Evolutionary conservation across 2,113 vertebrate genomes (phyloP).

Genomic region (Vicugna pacos): DNA sequence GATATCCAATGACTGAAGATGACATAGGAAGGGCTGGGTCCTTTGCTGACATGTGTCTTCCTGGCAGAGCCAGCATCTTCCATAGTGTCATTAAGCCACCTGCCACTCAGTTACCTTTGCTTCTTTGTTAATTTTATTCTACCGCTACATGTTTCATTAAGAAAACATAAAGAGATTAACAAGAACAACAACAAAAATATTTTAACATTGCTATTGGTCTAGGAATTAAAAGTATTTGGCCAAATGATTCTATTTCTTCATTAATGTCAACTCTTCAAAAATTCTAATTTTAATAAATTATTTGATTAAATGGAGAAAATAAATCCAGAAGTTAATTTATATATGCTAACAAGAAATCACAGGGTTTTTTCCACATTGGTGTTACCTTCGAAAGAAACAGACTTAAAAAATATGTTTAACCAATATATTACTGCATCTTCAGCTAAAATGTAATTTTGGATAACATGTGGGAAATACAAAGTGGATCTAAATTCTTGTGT

Average conservation of each 20-base stretch:
- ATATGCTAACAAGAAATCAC: background rate
- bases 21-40: background rate
- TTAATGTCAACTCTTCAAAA: background rate
- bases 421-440: background rate
- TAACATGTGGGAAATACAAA: background rate
- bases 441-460: conserved; percentile 12
- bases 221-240: background rate
- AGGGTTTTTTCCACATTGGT: background rate
- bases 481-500: background rate
- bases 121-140: background rate
- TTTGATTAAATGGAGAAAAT: background rate
- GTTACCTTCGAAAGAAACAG: background rate
- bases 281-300: background rate
- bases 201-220: background rate
- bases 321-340: background rate
- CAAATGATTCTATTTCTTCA: background rate
- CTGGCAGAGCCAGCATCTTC: background rate
- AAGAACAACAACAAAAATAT: background rate
- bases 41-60: background rate
- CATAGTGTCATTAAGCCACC: no score
- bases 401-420: background rate
- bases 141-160: background rate
- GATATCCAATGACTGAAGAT: background rate
- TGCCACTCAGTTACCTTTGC: background rate
- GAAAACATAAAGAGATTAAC: background rate